Evolutionary conservation across 2,113 vertebrate genomes (phyloP).

Genomic region (Clarias gariepinus): DNA sequence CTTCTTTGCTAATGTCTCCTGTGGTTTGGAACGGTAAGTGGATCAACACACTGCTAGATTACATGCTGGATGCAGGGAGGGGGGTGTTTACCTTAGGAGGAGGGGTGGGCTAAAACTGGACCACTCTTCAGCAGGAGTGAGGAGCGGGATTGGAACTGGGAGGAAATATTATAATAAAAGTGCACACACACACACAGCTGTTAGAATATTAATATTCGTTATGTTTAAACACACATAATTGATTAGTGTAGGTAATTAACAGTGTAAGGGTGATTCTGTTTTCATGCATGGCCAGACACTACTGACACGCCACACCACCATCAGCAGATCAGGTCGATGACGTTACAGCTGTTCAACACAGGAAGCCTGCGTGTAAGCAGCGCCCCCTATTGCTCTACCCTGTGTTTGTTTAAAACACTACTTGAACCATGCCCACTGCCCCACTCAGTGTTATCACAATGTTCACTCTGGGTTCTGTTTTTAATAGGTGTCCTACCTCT

Average conservation of each 20-base stretch:
- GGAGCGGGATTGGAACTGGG: background rate
- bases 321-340: background rate
- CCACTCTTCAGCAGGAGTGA: constrained; percentile 10
- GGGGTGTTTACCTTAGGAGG: constrained; percentile 44
- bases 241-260: background rate
- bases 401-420: background rate
- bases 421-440: background rate
- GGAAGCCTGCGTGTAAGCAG: background rate
- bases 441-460: background rate
- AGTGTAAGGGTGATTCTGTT: background rate
- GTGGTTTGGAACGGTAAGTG: constrained; percentile 88
- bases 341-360: background rate
- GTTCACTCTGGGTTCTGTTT: background rate
- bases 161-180: background rate
- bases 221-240: background rate
- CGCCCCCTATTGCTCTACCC: background rate
- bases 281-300: background rate
- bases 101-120: background rate
- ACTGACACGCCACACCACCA: background rate
- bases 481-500: background rate
- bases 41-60: constrained; percentile 82
- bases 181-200: background rate
- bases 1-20: constrained; percentile 88
- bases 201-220: background rate
- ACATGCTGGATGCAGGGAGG: constrained; percentile 64